Base-by-base conservation (phyloP, 2,888 invertebrate species). In the Eugnorisma glareosa region DNA sequence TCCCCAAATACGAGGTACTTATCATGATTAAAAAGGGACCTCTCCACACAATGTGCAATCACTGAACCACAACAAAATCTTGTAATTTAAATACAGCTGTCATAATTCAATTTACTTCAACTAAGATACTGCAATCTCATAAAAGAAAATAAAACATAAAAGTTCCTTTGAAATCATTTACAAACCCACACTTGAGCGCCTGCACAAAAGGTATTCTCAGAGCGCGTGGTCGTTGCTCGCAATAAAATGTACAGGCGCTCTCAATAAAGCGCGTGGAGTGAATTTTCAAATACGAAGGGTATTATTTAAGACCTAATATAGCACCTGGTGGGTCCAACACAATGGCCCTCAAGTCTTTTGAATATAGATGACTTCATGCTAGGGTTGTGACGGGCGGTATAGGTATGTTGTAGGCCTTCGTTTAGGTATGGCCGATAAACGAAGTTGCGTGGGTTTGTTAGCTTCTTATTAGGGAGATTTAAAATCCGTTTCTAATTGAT, bases 201-300 rank as follows among this genome's bases (percentile, higher is more conserved):
- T 89, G 81, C 84, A 89, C 87, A 89, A 90, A 87, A 89, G 88
- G 75, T 83, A 83, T 87, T 78, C 84, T 66, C 72, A 63, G 71
- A 72, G n/a, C 71, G 77, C 73, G 75, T 73, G 66, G 59, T 21
- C 80, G 81, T 89, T 91, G 92, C 92, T 88, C 88, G 77, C 75
- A 88, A 88, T 85, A 84, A 89, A 88, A 83, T 79, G 86, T n/a
- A 84, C 84, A 92, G 91, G 91, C 88, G 86, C 82, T 85, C 73
- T 88, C 79, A 84, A 89, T 87, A 84, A 86, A 86, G 83, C 79
- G 75, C 87, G 90, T 88, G 88, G 66, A 85, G 79, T 83, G 89
- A 89, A 89, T 88, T 78, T 84, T 83, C 76, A 89, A 90, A 82
- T 83, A 86, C 77, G 79, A 72, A 73, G 76, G 80, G 84, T 84